phyloP scores from a whole-genome alignment of 2,797 vertebrate genomes.

The Triplophysa yarkandensis region DNA sequence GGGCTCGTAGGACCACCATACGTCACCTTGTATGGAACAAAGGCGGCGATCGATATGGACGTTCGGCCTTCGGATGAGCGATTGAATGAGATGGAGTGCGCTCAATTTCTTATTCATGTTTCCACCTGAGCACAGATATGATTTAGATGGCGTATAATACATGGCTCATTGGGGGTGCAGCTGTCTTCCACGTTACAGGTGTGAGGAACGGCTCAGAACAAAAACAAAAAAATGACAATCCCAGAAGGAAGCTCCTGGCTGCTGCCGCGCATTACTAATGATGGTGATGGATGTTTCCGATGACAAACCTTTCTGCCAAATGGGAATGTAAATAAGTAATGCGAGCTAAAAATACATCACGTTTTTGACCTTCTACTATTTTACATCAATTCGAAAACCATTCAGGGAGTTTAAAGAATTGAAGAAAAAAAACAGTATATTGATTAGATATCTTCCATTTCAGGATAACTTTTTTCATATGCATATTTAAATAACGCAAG shows the following conservation, averaged over 20 bases:
- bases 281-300: not conserved
- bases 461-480: too few species aligned
- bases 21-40: slow-evolving; percentile 4
- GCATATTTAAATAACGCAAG: too few species aligned
- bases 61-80: not conserved
- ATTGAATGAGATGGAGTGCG: slow-evolving; percentile 6
- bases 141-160: slow-evolving; percentile 54
- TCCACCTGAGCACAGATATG: slow-evolving; percentile 31
- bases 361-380: not conserved
- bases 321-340: not conserved
- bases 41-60: not conserved
- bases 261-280: slow-evolving; percentile 5
- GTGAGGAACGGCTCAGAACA: slow-evolving; percentile 12
- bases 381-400: not conserved
- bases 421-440: too few species aligned
- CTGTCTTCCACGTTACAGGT: slow-evolving; percentile 40
- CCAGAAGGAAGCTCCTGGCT: slow-evolving; percentile 20
- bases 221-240: slow-evolving; percentile 33
- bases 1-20: slow-evolving; percentile 26
- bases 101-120: slow-evolving; percentile 46
- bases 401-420: not conserved
- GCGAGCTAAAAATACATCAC: slow-evolving; percentile 1
- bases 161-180: slow-evolving; percentile 43
- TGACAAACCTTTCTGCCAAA: not conserved
- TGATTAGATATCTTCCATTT: too few species aligned